A percentile compares a stretch with the other conserved stretches of the same genome.
phyloP scores from a whole-genome alignment of 2,797 vertebrate species.

The Triplophysa bombifrons region DNA sequence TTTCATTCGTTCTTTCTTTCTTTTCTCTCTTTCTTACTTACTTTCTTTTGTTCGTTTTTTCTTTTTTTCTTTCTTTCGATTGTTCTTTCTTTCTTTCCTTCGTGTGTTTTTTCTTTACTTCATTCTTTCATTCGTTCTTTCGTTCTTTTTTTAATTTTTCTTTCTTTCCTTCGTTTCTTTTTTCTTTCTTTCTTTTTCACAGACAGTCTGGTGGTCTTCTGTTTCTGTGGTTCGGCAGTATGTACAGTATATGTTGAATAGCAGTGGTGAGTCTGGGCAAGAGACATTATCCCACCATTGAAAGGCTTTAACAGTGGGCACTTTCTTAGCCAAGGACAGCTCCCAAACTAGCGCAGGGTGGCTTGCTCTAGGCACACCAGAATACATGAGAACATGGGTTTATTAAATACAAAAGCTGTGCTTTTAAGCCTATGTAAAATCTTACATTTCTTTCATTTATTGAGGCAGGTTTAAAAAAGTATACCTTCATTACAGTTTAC shows the following conservation, averaged over 20 bases:
- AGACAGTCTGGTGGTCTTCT: constrained; percentile 27
- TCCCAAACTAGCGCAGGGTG: constrained; percentile 18
- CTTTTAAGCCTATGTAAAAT: constrained; percentile 43
- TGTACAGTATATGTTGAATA: constrained; percentile 23
- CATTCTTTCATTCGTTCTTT: no score
- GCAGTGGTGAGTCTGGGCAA: constrained; percentile 27
- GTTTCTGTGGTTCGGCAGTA: not conserved
- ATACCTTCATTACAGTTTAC: not conserved
- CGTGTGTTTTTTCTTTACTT: no score
- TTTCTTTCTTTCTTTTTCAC: constrained; percentile 10
- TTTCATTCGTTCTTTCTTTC: no score
- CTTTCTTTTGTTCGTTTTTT: no score
- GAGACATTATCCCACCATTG: constrained; percentile 38
- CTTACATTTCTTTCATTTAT: not conserved
- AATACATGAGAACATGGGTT: constrained; percentile 5
- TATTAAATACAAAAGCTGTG: constrained; percentile 44
- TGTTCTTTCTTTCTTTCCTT: no score
- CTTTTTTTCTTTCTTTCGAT: no score
- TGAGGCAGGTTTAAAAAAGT: no score
- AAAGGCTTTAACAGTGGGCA: constrained; percentile 35
- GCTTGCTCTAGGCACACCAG: constrained; percentile 10
- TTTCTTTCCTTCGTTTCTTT: not conserved
- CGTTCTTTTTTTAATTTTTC: not conserved
- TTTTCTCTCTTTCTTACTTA: no score
- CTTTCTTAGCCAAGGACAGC: constrained; percentile 50